These are phyloP conservation scores for Myioborus miniatus DNA, from an alignment of 2,797 vertebrate genomes.

Conservation along the genomic window DNA sequence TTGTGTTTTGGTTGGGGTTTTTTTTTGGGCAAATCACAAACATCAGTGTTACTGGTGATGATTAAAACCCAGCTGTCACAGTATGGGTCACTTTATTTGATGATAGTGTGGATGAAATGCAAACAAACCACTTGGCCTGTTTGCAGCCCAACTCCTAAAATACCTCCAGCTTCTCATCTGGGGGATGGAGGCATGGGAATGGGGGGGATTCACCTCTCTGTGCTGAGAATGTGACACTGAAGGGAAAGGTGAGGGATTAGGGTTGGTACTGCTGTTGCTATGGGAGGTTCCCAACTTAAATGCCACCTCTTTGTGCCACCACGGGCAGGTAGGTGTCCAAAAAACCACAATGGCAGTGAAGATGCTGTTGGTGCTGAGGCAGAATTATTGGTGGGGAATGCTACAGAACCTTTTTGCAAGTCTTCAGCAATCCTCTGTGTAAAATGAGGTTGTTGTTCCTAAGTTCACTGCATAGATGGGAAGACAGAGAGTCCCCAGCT, in stretches of 20 bases:
- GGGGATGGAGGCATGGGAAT: not conserved
- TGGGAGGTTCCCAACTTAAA: not conserved
- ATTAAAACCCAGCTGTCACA: not conserved
- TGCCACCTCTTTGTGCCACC: not conserved
- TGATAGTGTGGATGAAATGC: not conserved
- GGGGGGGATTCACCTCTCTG: not conserved
- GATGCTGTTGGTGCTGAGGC: not conserved
- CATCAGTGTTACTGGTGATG: not conserved
- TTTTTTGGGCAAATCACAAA: not conserved
- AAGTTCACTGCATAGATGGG: not conserved
- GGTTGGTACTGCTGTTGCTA: not conserved
- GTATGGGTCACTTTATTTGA: not conserved
- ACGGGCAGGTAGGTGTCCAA: rapidly evolving
- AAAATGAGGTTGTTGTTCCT: not conserved
- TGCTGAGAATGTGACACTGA: not conserved
- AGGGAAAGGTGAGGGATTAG: not conserved
- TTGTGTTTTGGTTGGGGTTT: not conserved
- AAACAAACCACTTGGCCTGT: not conserved
- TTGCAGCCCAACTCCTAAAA: not conserved
- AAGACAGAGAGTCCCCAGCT: not conserved
- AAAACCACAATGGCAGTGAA: rapidly evolving
- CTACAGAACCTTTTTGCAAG: not conserved
- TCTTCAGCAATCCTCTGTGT: not conserved
- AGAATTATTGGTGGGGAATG: not conserved
- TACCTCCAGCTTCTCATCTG: not conserved